These are phyloP conservation scores for Lepisosteus osseus DNA, from an alignment of 2,113 vertebrate genomes.

Conservation along the genomic window DNA sequence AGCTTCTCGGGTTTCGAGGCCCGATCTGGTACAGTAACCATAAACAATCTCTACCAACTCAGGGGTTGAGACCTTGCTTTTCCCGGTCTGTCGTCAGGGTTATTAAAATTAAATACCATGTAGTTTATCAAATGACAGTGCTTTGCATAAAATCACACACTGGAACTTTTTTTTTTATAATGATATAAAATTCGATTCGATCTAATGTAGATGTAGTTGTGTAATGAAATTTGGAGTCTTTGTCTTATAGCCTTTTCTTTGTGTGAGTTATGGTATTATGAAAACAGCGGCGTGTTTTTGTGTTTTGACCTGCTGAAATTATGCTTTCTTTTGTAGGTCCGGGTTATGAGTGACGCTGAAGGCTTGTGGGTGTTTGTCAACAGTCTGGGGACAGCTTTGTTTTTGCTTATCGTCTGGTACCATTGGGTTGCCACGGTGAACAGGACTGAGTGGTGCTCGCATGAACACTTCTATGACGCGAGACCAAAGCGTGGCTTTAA, in stretches of 20 bases:
- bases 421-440: conserved; percentile 14
- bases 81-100: no score
- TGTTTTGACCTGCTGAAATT: neutral
- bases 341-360: conserved; percentile 11
- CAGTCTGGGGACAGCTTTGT: conserved; percentile 9
- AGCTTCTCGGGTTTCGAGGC: no score
- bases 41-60: no score
- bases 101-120: no score
- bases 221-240: neutral
- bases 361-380: conserved; percentile 17
- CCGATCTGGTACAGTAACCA: no score
- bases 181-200: neutral
- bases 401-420: conserved; percentile 18
- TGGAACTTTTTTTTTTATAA: neutral
- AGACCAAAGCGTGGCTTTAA: conserved; percentile 16
- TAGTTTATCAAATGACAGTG: neutral
- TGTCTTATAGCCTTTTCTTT: neutral
- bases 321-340: neutral
- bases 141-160: neutral
- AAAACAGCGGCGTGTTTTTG: neutral
- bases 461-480: conserved; percentile 18
- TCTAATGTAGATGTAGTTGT: neutral
- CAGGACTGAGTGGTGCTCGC: neutral
- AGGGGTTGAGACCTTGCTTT: no score
- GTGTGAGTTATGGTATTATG: neutral